phyloP scores from a whole-genome alignment of 2,888 invertebrate genomes.

The Scaptomyza reducta region DNA sequence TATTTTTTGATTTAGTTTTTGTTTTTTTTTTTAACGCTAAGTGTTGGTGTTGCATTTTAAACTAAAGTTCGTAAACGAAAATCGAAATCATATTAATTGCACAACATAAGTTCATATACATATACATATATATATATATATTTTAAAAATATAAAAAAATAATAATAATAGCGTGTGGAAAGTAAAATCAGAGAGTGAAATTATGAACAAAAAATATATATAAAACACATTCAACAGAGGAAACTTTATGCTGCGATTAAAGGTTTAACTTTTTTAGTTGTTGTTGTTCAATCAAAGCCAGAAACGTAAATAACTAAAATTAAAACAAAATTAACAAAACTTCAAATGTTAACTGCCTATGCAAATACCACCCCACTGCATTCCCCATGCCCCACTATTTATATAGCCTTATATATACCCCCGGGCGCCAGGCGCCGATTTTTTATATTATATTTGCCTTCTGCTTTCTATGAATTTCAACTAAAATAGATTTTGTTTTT shows the following conservation, averaged over 20 bases:
- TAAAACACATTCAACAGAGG: slow-evolving; percentile 37
- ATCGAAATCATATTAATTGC: slow-evolving; percentile 78
- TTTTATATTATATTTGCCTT: not conserved
- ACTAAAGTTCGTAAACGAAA: slow-evolving; percentile 43
- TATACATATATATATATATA: slow-evolving; percentile 2
- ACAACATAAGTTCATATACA: slow-evolving; percentile 54
- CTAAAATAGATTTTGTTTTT: not conserved
- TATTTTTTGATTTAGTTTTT: slow-evolving; percentile 4
- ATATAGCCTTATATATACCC: slow-evolving; percentile 21
- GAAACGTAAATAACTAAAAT: slow-evolving; percentile 54
- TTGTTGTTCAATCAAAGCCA: slow-evolving; percentile 26
- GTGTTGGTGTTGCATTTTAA: slow-evolving; percentile 27
- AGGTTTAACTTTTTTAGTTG: not conserved
- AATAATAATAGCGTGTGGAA: slow-evolving; percentile 9
- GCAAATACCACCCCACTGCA: slow-evolving; percentile 22
- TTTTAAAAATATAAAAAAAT: no score
- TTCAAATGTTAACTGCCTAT: slow-evolving; percentile 50
- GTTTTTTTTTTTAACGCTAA: slow-evolving; percentile 3
- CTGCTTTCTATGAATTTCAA: slow-evolving; percentile 11
- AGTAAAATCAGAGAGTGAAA: slow-evolving; percentile 34
- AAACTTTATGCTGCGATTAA: slow-evolving; percentile 49
- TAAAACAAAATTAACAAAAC: slow-evolving; percentile 63
- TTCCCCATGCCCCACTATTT: not conserved
- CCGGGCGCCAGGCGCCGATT: slow-evolving; percentile 12
- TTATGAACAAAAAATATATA: slow-evolving; percentile 47